Conservation (phyloP, 2,888 invertebrate genomes). For the Meghimatium bilineatum region DNA sequence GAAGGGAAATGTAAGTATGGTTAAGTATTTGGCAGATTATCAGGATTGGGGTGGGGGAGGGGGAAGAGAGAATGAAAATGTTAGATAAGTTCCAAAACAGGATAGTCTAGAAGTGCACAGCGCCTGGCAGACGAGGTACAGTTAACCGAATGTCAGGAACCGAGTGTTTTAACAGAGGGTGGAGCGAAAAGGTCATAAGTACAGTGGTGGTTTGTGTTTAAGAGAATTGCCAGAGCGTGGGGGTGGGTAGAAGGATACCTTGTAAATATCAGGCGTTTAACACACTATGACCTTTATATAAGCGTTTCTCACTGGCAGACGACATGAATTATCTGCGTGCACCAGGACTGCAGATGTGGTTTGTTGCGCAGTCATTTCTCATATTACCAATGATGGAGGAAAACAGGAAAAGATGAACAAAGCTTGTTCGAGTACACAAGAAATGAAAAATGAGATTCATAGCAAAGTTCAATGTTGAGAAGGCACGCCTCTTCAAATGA, state of each 20-base stretch:
- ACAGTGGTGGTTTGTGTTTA: background rate
- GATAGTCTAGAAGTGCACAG: background rate
- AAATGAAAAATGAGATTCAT: too few species aligned
- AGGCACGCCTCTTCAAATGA: too few species aligned
- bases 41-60: too few species aligned
- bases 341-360: background rate
- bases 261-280: background rate
- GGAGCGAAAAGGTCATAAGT: background rate
- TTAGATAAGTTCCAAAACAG: slow-evolving; percentile 16
- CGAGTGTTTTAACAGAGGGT: too few species aligned
- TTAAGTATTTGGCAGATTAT: background rate
- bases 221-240: background rate
- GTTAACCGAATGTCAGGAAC: background rate
- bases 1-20: background rate
- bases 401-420: background rate
- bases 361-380: background rate
- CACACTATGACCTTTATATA: slow-evolving; percentile 12
- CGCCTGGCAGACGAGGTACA: background rate
- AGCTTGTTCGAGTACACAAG: too few species aligned
- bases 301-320: background rate
- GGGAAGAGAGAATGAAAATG: background rate
- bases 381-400: background rate
- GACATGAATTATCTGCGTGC: background rate
- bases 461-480: too few species aligned
- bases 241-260: background rate